Base-by-base conservation (phyloP, 2,113 vertebrate genomes). In the Melanocharis versteri region DNA sequence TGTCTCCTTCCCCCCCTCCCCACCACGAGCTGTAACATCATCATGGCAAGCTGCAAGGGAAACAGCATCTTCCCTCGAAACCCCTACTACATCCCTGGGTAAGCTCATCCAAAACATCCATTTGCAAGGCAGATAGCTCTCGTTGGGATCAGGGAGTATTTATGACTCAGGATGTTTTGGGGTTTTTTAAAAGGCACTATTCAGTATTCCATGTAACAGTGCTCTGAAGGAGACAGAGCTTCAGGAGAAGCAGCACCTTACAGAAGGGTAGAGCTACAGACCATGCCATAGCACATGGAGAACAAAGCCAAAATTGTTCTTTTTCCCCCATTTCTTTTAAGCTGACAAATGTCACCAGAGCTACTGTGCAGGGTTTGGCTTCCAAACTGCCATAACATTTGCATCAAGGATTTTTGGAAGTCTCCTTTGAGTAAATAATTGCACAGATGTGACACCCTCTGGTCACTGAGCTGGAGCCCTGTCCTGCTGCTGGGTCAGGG, bases 11-110 rank as follows among this genome's bases (percentile, higher is more conserved):
- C 24, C 64, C 42, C 61, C 16, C 9, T n/a, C 39, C 11, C 53
- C 10, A 8, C 12, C 35, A 2, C 1, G 2, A 16, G 75, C 37
- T 13, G 60, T 35, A 6, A 21, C 44, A 30, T 5, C 37, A 35
- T 20, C 89, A 95, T 96, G 96, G 89, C 80, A 66, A 77, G 10
- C 64, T 40, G 3, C 2, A 22, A 18, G 89, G 39, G 33, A 10
- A 66, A 11, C 2, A 39, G 5, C 42, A 18, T 95, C 76, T 94
- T 95, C 86, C 89, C 91, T 22, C 13, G 1, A 26, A 10, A 66
- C 15, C 94, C 94, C 13, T 73, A 47, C 72, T 1, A 81, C 15
- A 11, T 93, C 72, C 93, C 96, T 0, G 94, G 95, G 96, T 96
- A 13, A 40, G 50, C 53, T 37, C 23, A 28, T 37, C 53, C 82